phyloP scores from a whole-genome alignment of 2,113 vertebrate genomes.

The Promerops cafer region DNA sequence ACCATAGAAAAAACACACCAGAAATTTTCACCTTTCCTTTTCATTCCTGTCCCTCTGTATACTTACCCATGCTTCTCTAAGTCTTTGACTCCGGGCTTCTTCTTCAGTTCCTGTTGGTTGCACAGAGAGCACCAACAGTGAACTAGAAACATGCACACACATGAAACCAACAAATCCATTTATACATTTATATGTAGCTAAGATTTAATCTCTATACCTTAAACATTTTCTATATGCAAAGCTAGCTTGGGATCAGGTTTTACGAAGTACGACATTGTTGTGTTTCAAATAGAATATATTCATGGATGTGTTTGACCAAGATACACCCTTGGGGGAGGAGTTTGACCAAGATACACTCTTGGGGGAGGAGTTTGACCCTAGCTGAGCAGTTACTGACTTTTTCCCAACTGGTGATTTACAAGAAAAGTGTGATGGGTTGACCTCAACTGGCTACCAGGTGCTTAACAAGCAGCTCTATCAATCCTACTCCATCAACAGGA shows the following conservation, averaged over 20 bases:
- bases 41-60: not conserved
- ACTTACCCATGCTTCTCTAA: not conserved
- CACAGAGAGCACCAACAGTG: not conserved
- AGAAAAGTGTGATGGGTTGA: not conserved
- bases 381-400: not conserved
- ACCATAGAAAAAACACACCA: not conserved
- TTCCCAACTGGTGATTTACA: not conserved
- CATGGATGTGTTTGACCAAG: not conserved
- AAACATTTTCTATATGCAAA: not conserved
- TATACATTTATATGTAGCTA: not conserved
- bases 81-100: not conserved
- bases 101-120: not conserved
- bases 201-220: not conserved
- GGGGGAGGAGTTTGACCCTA: not conserved
- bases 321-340: too few species aligned
- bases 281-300: not conserved
- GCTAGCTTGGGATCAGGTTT: not conserved
- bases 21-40: not conserved
- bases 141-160: not conserved
- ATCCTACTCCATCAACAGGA: not conserved
- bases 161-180: not conserved
- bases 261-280: not conserved
- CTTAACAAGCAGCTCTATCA: not conserved
- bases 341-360: not conserved
- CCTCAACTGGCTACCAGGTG: fast-evolving